Conservation (phyloP, 2,888 invertebrate genomes). For the Lymantria dispar region DNA sequence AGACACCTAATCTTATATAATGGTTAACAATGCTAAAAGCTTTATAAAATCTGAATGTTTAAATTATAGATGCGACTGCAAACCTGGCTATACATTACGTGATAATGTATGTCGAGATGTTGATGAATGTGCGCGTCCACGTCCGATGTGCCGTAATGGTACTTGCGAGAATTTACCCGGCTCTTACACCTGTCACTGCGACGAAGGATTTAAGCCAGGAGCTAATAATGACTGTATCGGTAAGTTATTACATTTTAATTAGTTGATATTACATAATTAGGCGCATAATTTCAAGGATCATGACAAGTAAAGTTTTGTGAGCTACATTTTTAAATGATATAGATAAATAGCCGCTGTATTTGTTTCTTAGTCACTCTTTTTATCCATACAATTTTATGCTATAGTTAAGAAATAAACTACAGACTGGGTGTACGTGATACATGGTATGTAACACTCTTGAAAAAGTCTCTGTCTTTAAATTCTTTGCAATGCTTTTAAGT, state of each 20-base stretch:
- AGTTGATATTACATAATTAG: no score
- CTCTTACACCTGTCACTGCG: conserved; percentile 88
- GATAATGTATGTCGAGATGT: conserved; percentile 85
- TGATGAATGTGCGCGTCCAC: conserved; percentile 88
- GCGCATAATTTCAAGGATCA: no score
- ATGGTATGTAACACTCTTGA: no score
- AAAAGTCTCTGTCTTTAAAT: no score
- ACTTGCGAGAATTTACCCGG: conserved; percentile 88
- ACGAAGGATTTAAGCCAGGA: conserved; percentile 89
- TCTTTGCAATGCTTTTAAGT: no score
- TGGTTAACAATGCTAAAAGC: background rate
- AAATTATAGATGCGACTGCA: conserved; percentile 84
- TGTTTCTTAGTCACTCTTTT: no score
- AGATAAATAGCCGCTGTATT: no score
- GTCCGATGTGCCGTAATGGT: conserved; percentile 89
- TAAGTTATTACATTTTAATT: conserved; percentile 41
- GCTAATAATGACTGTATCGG: conserved; percentile 90
- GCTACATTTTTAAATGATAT: no score
- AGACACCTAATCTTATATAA: background rate
- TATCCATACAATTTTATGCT: no score
- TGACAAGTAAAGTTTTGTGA: no score
- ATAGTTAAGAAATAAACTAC: no score
- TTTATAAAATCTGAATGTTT: background rate
- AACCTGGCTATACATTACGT: conserved; percentile 86
- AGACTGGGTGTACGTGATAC: no score